Percentiles rank a stretch among this genome's conserved stretches.
phyloP scores from a whole-genome alignment of 2,888 invertebrate species.

The Spisula solida region DNA sequence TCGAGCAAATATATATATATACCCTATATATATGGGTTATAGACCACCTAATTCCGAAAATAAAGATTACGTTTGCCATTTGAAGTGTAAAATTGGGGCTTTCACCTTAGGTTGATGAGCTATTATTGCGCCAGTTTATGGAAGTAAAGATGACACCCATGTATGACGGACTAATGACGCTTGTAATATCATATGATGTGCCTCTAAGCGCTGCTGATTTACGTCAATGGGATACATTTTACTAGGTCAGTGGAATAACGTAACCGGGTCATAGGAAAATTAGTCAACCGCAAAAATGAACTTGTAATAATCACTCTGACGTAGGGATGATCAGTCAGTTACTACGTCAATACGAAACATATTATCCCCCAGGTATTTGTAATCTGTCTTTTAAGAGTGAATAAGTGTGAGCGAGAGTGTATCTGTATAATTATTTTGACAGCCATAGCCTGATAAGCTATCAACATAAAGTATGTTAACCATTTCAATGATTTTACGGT shows the following conservation, averaged over 20 bases:
- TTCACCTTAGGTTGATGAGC: not conserved
- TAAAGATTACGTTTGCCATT: not conserved
- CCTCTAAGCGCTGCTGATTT: slow-evolving; percentile 12
- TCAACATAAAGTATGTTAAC: slow-evolving; percentile 13
- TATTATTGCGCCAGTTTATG: not conserved
- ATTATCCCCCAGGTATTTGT: slow-evolving; percentile 1
- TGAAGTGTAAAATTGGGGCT: not conserved
- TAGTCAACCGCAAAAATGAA: slow-evolving; percentile 24
- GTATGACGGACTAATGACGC: not conserved
- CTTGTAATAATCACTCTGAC: not conserved
- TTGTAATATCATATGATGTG: slow-evolving; percentile 7
- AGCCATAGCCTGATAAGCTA: not conserved
- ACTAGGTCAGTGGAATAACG: slow-evolving; percentile 25
- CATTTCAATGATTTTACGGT: not conserved
- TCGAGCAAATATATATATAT: not conserved
- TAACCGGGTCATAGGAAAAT: slow-evolving; percentile 8
- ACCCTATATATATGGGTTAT: no score
- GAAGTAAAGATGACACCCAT: not conserved
- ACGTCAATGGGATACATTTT: not conserved
- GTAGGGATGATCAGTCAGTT: slow-evolving; percentile 31
- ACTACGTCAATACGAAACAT: slow-evolving; percentile 25
- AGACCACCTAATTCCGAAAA: not conserved
- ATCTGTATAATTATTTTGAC: not conserved
- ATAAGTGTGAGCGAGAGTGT: not conserved
- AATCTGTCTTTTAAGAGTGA: not conserved